Conservation (phyloP, 1,140 invertebrate species). For the Drosophila pseudoobscura region DNA sequence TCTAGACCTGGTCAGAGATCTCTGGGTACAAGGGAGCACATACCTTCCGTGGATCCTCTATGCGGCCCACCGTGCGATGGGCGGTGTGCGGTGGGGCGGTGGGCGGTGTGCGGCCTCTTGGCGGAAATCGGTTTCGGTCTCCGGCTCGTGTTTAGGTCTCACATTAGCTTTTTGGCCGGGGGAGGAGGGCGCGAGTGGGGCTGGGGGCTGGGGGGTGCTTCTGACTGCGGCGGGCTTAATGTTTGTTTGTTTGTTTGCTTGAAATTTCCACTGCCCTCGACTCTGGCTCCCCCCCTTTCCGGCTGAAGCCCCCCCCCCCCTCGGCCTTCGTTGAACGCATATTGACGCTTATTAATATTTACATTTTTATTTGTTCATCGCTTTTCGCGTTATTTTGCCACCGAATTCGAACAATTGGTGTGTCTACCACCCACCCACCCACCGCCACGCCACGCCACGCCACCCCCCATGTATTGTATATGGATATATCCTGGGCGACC, state of each 20-base stretch:
- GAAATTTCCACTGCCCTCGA: slow-evolving; percentile 19
- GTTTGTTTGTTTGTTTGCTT: slow-evolving; percentile 59
- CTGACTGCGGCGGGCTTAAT: slow-evolving; percentile 45
- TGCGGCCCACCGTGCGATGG: slow-evolving; percentile 2
- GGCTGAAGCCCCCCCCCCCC: slow-evolving; percentile 5
- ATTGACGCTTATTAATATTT: slow-evolving; percentile 83
- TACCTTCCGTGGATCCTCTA: neutral
- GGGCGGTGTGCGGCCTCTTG: slow-evolving; percentile 2
- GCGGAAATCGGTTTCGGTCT: slow-evolving; percentile 72
- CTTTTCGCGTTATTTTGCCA: slow-evolving; percentile 48
- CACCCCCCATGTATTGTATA: neutral
- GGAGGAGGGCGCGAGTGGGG: neutral
- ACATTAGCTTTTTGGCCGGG: slow-evolving; percentile 67
- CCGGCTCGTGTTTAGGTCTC: slow-evolving; percentile 68
- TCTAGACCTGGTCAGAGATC: no score
- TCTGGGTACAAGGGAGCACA: no score
- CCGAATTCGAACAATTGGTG: slow-evolving; percentile 48
- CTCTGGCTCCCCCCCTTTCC: neutral
- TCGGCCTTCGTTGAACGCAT: slow-evolving; percentile 57
- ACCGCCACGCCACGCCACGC: slow-evolving; percentile 37
- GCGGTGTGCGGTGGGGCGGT: neutral
- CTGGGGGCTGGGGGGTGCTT: neutral
- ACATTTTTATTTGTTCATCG: slow-evolving; percentile 76
- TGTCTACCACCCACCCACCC: neutral
- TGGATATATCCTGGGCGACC: neutral